phyloP scores from a whole-genome alignment of 2,113 vertebrate species.

The Ameiurus melas region DNA sequence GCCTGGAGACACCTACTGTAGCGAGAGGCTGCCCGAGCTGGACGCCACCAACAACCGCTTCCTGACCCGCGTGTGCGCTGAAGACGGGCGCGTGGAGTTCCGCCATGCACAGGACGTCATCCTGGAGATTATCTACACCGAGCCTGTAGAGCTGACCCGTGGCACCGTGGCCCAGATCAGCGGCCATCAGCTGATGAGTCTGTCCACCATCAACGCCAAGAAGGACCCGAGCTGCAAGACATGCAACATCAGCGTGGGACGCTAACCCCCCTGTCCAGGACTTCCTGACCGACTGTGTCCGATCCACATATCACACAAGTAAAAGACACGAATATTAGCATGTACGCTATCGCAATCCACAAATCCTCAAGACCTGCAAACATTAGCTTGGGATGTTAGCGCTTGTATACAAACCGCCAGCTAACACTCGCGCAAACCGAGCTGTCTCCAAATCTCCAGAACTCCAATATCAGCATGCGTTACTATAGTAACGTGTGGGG shows the following conservation, averaged over 20 bases:
- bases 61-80: conserved; percentile 86
- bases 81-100: conserved; percentile 83
- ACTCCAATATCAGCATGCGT: background rate
- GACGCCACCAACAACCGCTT: conserved; percentile 92
- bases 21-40: conserved; percentile 91
- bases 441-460: background rate
- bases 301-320: background rate
- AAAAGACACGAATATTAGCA: conserved; percentile 32
- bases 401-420: background rate
- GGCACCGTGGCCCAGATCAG: conserved; percentile 95
- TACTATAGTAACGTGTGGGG: background rate
- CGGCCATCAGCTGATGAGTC: conserved; percentile 96
- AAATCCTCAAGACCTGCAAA: conserved; percentile 3
- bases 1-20: conserved; percentile 92
- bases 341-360: conserved; percentile 12
- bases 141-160: conserved; percentile 88
- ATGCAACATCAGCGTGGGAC: conserved; percentile 99
- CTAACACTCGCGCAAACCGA: background rate
- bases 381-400: background rate
- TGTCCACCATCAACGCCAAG: conserved; percentile 96
- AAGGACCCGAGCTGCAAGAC: conserved; percentile 99
- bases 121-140: conserved; percentile 98
- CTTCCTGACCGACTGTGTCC: background rate
- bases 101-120: conserved; percentile 97
- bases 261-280: conserved; percentile 68